These are phyloP conservation scores for Hydropsyche tenuis DNA, from an alignment of 1,140 invertebrate genomes.

Conservation along the genomic window DNA sequence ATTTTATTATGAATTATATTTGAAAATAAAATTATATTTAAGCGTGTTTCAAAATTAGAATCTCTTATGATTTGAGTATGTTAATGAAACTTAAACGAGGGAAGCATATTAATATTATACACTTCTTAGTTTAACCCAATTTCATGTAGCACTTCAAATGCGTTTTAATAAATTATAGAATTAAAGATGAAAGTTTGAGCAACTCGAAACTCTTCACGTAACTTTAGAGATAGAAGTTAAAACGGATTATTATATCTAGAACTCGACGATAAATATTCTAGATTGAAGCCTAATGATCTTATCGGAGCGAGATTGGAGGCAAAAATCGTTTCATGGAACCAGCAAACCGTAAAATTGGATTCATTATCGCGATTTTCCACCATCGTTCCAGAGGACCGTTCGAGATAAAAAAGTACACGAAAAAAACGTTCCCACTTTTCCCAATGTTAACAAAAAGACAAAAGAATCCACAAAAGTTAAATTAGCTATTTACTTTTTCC, in stretches of 20 bases:
- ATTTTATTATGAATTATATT: too few species aligned
- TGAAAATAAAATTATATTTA: too few species aligned
- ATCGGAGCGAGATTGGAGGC: slow-evolving; percentile 19
- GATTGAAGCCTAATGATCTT: slow-evolving; percentile 8
- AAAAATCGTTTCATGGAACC: slow-evolving; percentile 23
- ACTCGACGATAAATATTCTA: slow-evolving; percentile 25
- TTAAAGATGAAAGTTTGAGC: too few species aligned
- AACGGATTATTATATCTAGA: slow-evolving; percentile 14
- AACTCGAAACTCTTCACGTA: too few species aligned
- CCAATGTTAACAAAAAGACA: not conserved
- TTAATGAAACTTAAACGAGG: too few species aligned
- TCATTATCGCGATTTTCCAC: slow-evolving; percentile 39
- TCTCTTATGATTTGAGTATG: too few species aligned
- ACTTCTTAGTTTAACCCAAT: not conserved
- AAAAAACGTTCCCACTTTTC: slow-evolving; percentile 1
- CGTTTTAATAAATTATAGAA: too few species aligned
- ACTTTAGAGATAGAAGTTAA: slow-evolving; percentile 7
- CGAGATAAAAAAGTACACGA: slow-evolving; percentile 7
- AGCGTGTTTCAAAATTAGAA: too few species aligned
- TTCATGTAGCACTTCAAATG: not conserved
- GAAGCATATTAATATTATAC: too few species aligned
- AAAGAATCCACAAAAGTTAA: slow-evolving; percentile 16
- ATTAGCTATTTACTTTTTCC: slow-evolving; percentile 8
- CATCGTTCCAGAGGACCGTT: slow-evolving; percentile 19
- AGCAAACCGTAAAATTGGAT: slow-evolving; percentile 43